A percentile compares a stretch with the other conserved stretches of the same genome.
Evolutionary conservation across 2,113 vertebrate genomes (phyloP).

Genomic region (Bambusicola thoracicus): DNA sequence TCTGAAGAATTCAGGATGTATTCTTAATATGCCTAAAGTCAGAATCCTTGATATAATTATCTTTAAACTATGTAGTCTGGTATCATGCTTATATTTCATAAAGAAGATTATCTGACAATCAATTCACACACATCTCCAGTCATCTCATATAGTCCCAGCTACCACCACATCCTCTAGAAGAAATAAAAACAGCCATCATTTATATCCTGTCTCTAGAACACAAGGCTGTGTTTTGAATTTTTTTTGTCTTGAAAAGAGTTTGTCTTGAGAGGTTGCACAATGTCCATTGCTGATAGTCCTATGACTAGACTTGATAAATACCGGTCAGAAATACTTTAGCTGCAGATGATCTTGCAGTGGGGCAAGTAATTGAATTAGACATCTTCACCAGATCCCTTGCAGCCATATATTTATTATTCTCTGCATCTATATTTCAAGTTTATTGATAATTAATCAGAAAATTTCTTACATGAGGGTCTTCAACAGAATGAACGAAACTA

Average conservation of each 20-base stretch:
- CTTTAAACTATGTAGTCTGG: neutral
- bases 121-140: neutral
- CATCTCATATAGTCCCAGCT: neutral
- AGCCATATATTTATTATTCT: neutral
- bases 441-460: neutral
- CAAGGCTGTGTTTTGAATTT: neutral
- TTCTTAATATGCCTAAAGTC: neutral
- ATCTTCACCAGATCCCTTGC: neutral
- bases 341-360: neutral
- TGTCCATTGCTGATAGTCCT: conserved; percentile 18
- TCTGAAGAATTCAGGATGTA: neutral
- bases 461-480: neutral
- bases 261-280: neutral
- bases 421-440: neutral
- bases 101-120: neutral
- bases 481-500: neutral
- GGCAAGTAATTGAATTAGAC: neutral
- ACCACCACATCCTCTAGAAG: neutral
- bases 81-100: neutral
- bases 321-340: conserved; percentile 22
- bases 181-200: neutral
- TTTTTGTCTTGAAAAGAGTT: conserved; percentile 1
- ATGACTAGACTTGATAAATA: conserved; percentile 18
- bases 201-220: neutral
- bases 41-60: neutral